phyloP scores from a whole-genome alignment of 2,888 invertebrate genomes.

The Aleiodes testaceus region DNA sequence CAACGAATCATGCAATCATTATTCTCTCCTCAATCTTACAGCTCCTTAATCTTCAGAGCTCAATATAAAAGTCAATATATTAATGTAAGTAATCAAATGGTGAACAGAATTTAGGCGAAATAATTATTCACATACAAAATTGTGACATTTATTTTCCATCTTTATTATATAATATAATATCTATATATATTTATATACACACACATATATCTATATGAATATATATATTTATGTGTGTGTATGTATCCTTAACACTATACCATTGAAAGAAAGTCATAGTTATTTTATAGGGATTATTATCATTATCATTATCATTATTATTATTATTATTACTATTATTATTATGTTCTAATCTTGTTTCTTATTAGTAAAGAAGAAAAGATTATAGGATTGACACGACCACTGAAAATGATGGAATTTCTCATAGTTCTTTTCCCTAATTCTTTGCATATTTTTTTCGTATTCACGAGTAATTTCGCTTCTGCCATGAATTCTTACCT shows the following conservation, averaged over 20 bases:
- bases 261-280: conserved; percentile 62
- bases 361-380: background rate
- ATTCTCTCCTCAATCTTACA: too few species aligned
- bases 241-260: conserved; percentile 50
- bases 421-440: too few species aligned
- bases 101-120: background rate
- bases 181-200: conserved; percentile 51
- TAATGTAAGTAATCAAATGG: background rate
- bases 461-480: too few species aligned
- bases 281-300: conserved; percentile 30
- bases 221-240: conserved; percentile 56
- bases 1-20: too few species aligned
- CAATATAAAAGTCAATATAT: background rate
- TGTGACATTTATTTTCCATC: conserved; percentile 58
- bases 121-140: conserved; percentile 40
- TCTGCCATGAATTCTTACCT: too few species aligned
- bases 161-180: conserved; percentile 62
- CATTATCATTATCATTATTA: conserved; percentile 24
- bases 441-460: too few species aligned
- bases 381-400: too few species aligned
- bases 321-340: conserved; percentile 32
- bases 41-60: too few species aligned
- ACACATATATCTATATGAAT: conserved; percentile 53
- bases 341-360: conserved; percentile 15
- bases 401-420: too few species aligned